These are phyloP conservation scores for Hippocampus comes DNA, from an alignment of 2,113 vertebrate genomes.

Conservation along the genomic window DNA sequence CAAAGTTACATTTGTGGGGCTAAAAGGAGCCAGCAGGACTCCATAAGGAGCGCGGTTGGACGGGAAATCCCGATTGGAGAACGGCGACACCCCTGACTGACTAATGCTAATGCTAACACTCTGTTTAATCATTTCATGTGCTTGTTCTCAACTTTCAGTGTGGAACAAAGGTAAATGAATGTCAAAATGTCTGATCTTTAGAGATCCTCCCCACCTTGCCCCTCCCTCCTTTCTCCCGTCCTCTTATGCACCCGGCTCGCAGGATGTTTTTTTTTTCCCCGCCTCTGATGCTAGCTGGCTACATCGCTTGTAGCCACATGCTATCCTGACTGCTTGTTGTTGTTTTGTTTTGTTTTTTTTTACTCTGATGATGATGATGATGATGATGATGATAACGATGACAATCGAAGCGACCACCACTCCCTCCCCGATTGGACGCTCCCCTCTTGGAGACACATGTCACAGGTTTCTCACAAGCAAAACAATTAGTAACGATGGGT, in stretches of 20 bases:
- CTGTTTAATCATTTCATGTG: slow-evolving; percentile 39
- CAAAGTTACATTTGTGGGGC: slow-evolving; percentile 18
- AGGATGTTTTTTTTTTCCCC: background rate
- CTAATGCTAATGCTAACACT: slow-evolving; percentile 11
- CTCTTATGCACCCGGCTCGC: slow-evolving; percentile 1
- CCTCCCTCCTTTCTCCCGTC: background rate
- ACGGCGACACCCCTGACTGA: background rate
- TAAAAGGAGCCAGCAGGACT: background rate
- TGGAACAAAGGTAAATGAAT: slow-evolving; percentile 66
- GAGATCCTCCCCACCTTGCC: slow-evolving; percentile 22
- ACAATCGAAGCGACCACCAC: slow-evolving; percentile 36
- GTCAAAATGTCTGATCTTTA: slow-evolving; percentile 16
- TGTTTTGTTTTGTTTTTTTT: slow-evolving; percentile 53
- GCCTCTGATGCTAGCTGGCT: slow-evolving; percentile 60
- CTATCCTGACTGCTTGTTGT: slow-evolving; percentile 67
- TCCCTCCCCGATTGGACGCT: slow-evolving; percentile 57
- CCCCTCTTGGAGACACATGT: slow-evolving; percentile 73
- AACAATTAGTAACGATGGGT: background rate
- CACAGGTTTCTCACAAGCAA: slow-evolving; percentile 64
- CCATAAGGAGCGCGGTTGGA: background rate
- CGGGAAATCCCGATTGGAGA: background rate
- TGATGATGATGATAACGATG: slow-evolving; percentile 27
- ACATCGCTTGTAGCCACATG: slow-evolving; percentile 71
- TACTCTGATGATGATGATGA: slow-evolving; percentile 24
- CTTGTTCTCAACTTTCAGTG: slow-evolving; percentile 65